Evolutionary conservation across 2,113 vertebrate genomes (phyloP).

Genomic region (Fukomys damarensis): DNA sequence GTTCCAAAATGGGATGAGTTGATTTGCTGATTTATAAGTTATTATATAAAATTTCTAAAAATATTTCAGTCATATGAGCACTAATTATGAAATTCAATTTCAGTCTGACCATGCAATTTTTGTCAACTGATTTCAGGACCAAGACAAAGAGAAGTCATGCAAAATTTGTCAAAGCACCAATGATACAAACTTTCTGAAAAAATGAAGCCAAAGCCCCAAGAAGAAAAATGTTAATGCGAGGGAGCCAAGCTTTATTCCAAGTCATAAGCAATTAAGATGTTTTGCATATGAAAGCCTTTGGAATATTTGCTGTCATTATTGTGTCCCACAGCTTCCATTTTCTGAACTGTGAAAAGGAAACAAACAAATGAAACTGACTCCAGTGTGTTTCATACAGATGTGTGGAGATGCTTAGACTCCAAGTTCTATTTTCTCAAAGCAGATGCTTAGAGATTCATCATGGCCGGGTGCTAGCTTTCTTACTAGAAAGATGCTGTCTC

Average conservation of each 20-base stretch:
- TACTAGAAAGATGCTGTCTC: conserved; percentile 54
- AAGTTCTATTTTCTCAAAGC: conserved; percentile 63
- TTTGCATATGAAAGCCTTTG: conserved; percentile 86
- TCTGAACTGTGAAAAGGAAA: conserved; percentile 81
- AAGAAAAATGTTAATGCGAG: conserved; percentile 82
- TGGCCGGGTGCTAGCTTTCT: not conserved
- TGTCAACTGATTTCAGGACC: conserved; percentile 58
- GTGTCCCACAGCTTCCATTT: conserved; percentile 84
- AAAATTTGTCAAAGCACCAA: conserved; percentile 75
- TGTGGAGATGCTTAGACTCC: conserved; percentile 70
- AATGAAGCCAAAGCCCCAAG: conserved; percentile 58
- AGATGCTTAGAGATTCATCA: conserved; percentile 67
- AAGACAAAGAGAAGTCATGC: conserved; percentile 64
- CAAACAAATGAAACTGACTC: conserved; percentile 76
- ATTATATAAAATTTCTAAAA: conserved; percentile 70
- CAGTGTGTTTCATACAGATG: conserved; percentile 81
- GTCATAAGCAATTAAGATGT: conserved; percentile 77
- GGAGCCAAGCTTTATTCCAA: conserved; percentile 76
- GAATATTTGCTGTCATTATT: conserved; percentile 84
- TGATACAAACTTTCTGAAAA: conserved; percentile 79
- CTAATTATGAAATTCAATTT: conserved; percentile 70
- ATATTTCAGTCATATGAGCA: conserved; percentile 49
- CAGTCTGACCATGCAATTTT: conserved; percentile 44
- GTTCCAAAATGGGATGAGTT: conserved; percentile 56
- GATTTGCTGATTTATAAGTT: conserved; percentile 73